Evolutionary conservation across 2,888 invertebrate species (phyloP).

Genomic region (Nematopogon swammerdamellus): DNA sequence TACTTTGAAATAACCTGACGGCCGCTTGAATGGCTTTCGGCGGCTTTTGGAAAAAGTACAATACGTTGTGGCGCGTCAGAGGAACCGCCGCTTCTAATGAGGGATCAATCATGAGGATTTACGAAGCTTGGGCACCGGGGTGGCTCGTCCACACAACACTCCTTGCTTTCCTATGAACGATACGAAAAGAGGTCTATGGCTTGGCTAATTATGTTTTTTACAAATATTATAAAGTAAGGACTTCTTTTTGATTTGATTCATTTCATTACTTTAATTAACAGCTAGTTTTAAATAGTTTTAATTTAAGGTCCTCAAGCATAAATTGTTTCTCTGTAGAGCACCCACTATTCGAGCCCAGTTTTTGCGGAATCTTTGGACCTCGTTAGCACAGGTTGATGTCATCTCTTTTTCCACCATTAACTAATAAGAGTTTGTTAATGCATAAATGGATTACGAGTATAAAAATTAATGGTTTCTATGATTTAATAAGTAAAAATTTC

Average conservation of each 20-base stretch:
- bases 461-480: neutral
- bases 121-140: too few species aligned
- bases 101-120: neutral
- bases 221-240: too few species aligned
- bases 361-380: neutral
- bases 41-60: neutral
- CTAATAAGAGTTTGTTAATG: neutral
- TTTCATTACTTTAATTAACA: too few species aligned
- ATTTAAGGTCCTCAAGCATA: too few species aligned
- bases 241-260: too few species aligned
- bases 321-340: too few species aligned
- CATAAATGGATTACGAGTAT: neutral
- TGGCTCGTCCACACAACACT: too few species aligned
- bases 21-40: neutral
- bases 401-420: neutral
- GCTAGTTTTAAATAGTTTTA: too few species aligned
- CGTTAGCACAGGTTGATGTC: neutral
- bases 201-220: too few species aligned
- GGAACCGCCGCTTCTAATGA: neutral
- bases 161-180: too few species aligned
- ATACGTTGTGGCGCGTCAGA: neutral
- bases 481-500: neutral
- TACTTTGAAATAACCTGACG: neutral
- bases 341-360: too few species aligned
- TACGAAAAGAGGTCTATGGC: too few species aligned